Percentiles rank a stretch among this genome's conserved stretches.
Evolutionary conservation across 1,140 invertebrate genomes (phyloP).

Genomic region (Samia ricini): DNA sequence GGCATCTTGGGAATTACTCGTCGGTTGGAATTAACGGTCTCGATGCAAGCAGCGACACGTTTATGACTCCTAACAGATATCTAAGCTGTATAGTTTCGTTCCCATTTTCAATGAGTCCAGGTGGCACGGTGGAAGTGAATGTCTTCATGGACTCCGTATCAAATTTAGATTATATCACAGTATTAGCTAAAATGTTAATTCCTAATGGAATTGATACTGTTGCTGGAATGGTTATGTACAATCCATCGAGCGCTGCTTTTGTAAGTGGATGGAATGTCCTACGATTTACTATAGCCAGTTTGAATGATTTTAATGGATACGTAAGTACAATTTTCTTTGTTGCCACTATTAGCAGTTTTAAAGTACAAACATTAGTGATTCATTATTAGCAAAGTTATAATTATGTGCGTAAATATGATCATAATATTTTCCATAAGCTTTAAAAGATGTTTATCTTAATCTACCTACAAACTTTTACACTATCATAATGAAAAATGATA

Average conservation of each 20-base stretch:
- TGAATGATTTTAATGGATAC: slow-evolving; percentile 27
- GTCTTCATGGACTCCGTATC: slow-evolving; percentile 23
- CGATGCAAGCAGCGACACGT: slow-evolving; percentile 18
- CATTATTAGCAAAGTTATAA: too few species aligned
- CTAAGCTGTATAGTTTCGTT: slow-evolving; percentile 34
- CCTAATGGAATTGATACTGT: slow-evolving; percentile 16
- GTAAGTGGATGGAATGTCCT: slow-evolving; percentile 25
- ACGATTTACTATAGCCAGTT: slow-evolving; percentile 15
- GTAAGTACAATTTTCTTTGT: slow-evolving; percentile 31
- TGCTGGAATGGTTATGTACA: slow-evolving; percentile 17
- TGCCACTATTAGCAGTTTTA: too few species aligned
- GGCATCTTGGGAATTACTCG: slow-evolving; percentile 23
- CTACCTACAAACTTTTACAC: too few species aligned
- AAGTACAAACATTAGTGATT: too few species aligned
- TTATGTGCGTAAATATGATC: too few species aligned
- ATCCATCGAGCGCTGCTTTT: slow-evolving; percentile 12
- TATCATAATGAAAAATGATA: too few species aligned
- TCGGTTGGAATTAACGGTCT: slow-evolving; percentile 14
- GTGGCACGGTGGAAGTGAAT: slow-evolving; percentile 29
- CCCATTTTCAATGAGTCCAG: slow-evolving; percentile 22
- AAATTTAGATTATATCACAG: slow-evolving; percentile 21
- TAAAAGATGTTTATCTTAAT: too few species aligned
- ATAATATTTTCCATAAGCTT: too few species aligned
- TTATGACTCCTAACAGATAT: slow-evolving; percentile 19
- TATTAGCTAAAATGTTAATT: slow-evolving; percentile 30